phyloP scores from a whole-genome alignment of 2,888 invertebrate genomes.

The Unio delphinus region DNA sequence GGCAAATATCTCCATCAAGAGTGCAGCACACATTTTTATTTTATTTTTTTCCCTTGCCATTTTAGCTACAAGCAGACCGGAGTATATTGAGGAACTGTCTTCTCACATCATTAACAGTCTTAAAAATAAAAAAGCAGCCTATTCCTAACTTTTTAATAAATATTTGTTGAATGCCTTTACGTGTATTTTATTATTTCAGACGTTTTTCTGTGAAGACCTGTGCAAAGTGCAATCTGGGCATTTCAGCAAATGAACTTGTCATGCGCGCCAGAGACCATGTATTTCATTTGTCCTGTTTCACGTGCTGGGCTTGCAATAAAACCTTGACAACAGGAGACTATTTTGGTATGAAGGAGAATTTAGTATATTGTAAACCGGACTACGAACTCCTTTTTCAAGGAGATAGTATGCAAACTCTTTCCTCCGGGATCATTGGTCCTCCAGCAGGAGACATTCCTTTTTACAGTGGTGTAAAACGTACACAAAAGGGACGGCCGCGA shows the following conservation, averaged over 20 bases:
- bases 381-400: conserved; percentile 77
- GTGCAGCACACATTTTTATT: too few species aligned
- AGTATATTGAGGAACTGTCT: too few species aligned
- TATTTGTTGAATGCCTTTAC: not conserved
- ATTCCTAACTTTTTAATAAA: not conserved
- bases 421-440: conserved; percentile 15
- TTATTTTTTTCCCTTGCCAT: too few species aligned
- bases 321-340: conserved; percentile 90
- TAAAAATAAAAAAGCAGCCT: too few species aligned
- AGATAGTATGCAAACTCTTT: conserved; percentile 25
- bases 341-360: conserved; percentile 88
- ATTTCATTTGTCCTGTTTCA: conserved; percentile 92
- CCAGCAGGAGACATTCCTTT: conserved; percentile 70
- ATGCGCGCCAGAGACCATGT: conserved; percentile 91
- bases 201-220: conserved; percentile 89
- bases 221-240: conserved; percentile 86
- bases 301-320: conserved; percentile 86
- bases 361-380: conserved; percentile 88
- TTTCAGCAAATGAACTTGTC: conserved; percentile 89
- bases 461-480: conserved; percentile 78
- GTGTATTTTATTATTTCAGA: conserved; percentile 75
- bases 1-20: too few species aligned
- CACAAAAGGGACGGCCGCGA: conserved; percentile 88
- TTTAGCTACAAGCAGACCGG: too few species aligned
- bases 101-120: not conserved